Conservation (phyloP, 2,113 vertebrate species). For the Microcebus lehilahytsara region DNA sequence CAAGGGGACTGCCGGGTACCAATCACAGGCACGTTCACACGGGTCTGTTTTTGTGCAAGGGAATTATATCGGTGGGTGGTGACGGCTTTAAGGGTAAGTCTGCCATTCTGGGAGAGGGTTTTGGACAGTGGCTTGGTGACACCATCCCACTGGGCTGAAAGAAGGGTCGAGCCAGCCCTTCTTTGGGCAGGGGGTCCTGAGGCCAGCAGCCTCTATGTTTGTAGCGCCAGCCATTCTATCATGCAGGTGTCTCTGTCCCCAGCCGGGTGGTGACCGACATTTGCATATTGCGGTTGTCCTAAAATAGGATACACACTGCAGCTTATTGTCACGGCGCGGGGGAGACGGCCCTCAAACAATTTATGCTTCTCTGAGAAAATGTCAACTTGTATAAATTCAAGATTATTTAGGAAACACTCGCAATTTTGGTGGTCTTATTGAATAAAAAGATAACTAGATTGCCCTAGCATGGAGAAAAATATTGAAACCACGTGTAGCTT, state of each 20-base stretch:
- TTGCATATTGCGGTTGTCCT: conserved; percentile 33
- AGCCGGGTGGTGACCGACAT: background rate
- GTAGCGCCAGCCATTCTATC: background rate
- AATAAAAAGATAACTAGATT: conserved; percentile 70
- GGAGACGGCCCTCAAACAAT: conserved; percentile 35
- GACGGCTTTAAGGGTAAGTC: background rate
- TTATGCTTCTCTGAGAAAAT: conserved; percentile 31
- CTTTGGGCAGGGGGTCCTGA: background rate
- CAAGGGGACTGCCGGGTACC: background rate
- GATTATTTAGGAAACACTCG: conserved; percentile 63
- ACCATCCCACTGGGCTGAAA: background rate
- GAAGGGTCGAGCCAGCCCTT: background rate
- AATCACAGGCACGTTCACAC: background rate
- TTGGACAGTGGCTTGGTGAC: conserved; percentile 22
- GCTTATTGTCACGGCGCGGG: background rate
- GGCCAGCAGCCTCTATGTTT: background rate
- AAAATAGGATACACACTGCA: conserved; percentile 43
- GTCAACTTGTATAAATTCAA: conserved; percentile 53
- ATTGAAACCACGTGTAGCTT: conserved; percentile 54
- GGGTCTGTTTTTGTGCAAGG: conserved; percentile 17
- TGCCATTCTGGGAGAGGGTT: background rate
- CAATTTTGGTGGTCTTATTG: conserved; percentile 63
- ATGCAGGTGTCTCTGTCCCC: conserved; percentile 40
- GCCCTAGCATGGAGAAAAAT: conserved; percentile 40
- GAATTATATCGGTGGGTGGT: background rate